Evolutionary conservation across 2,888 invertebrate species (phyloP).

Genomic region (Leptothorax acervorum): DNA sequence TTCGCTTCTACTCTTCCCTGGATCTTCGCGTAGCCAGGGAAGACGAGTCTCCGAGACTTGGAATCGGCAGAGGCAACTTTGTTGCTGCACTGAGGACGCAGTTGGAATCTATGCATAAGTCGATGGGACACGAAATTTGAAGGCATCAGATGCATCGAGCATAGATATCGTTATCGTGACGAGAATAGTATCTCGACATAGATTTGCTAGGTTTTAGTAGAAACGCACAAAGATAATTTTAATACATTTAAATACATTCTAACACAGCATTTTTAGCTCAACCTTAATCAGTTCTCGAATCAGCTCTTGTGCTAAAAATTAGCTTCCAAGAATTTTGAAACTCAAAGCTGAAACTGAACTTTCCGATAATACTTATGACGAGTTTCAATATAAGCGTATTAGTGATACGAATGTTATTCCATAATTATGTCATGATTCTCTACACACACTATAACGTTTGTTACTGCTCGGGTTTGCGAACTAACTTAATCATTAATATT

Average conservation of each 20-base stretch:
- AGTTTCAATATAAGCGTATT: neutral
- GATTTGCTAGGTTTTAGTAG: neutral
- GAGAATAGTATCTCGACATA: constrained; percentile 8
- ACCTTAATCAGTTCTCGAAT: neutral
- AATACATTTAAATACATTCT: neutral
- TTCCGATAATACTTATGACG: neutral
- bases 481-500: constrained; percentile 49
- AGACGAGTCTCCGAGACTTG: constrained; percentile 49
- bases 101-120: constrained; percentile 36
- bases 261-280: neutral
- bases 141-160: constrained; percentile 27
- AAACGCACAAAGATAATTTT: neutral
- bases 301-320: neutral
- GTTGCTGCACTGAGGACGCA: constrained; percentile 56
- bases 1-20: constrained; percentile 52
- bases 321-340: neutral
- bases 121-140: constrained; percentile 15
- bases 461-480: neutral
- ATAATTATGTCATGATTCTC: neutral
- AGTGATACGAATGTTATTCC: neutral
- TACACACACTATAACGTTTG: neutral
- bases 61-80: constrained; percentile 61
- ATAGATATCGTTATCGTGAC: constrained; percentile 18
- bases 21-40: constrained; percentile 22
- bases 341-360: neutral